Evolutionary conservation across 2,888 invertebrate genomes (phyloP), one percentile per base, ranked within the genome.

Genomic region (Eumacrocentrus americanus): DNA sequence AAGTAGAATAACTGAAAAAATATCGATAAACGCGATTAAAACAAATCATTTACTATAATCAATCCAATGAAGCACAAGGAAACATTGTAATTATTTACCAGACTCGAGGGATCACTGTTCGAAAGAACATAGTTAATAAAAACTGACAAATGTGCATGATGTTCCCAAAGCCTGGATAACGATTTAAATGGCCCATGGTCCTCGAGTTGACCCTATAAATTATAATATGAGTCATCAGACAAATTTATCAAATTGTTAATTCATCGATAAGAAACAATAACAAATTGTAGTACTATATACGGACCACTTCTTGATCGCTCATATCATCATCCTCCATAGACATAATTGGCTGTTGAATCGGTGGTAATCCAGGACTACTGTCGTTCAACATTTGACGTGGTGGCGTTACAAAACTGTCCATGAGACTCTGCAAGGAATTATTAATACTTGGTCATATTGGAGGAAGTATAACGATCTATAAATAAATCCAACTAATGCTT

Each of bases 311-410:
- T 71, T 91, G 91, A 73, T 94, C 92, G 0, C 94, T 93, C 64
- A 92, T 89, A 72, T 95, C 95, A 74, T 96, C 96, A 76, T 96
- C 96, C 79, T 97, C 96, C 93, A 96, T 95, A 12, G 94, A 94
- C 73, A 96, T 94, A 61, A 96, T 95, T 46, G 91, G 89, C 77
- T 91, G 87, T 76, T 92, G 92, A 2, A 80, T 71, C 57, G 72
- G 71, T 61, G 76, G 77, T 53, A 77, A 62, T 58, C 78, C 79
- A 60, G 79, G 71, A 72, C 71, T 78, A 60, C 67, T 70, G 56
- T 74, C 75, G 44, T 75, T 79, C 47, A 73, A 64, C 25, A 67
- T 67, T 53, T 73, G 73, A 60, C 77, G 72, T 48, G 76, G 67
- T 2, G 78, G 77, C 12, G 80, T 75, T 18, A 82, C 81, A 16